Evolutionary conservation across 2,113 vertebrate genomes (phyloP).

Genomic region (Cyprinus carpio): DNA sequence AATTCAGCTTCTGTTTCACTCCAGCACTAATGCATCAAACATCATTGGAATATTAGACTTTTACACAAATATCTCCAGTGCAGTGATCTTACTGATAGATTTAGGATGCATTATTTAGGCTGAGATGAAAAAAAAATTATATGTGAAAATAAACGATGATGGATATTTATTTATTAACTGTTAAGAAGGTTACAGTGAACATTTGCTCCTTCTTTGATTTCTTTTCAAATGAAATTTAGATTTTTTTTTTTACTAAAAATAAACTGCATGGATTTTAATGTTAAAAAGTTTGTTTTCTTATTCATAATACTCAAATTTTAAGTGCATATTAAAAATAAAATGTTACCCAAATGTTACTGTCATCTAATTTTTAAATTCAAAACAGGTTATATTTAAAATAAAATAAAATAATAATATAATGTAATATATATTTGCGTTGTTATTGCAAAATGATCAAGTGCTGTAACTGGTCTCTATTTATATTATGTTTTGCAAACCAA

Average conservation of each 20-base stretch:
- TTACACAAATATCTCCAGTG: not conserved
- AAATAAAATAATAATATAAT: too few species aligned
- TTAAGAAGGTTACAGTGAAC: not conserved
- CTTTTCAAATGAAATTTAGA: not conserved
- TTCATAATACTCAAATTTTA: not conserved
- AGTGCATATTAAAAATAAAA: too few species aligned
- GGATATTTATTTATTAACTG: too few species aligned
- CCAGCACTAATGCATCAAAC: too few species aligned
- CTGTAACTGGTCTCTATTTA: not conserved
- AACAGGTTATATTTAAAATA: not conserved
- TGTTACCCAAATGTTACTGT: too few species aligned
- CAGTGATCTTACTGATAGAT: not conserved
- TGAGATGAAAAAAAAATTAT: too few species aligned
- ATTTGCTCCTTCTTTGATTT: not conserved
- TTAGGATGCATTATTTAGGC: not conserved
- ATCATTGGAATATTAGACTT: not conserved
- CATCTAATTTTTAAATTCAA: not conserved
- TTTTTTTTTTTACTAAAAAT: too few species aligned
- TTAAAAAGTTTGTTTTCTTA: not conserved
- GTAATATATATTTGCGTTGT: not conserved
- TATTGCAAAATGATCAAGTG: not conserved
- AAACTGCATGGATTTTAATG: not conserved
- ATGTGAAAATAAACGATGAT: not conserved
- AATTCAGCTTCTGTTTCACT: not conserved
- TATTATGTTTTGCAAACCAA: too few species aligned